These are phyloP conservation scores for Macquaria australasica DNA, from an alignment of 2,113 vertebrate species.

Conservation along the genomic window DNA sequence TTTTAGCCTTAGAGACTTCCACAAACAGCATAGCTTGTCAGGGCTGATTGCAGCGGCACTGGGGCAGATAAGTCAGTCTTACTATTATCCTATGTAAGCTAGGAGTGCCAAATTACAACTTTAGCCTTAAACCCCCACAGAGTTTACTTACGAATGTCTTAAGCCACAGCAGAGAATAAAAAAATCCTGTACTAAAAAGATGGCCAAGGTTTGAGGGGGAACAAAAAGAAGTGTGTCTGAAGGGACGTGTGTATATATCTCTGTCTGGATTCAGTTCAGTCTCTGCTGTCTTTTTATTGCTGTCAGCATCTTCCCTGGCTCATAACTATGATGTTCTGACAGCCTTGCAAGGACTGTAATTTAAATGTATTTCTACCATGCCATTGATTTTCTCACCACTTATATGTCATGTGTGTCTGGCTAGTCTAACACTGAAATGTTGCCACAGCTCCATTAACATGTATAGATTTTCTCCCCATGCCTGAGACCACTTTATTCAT, in stretches of 20 bases:
- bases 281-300: slow-evolving; percentile 65
- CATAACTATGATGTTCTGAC: slow-evolving; percentile 68
- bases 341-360: slow-evolving; percentile 70
- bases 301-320: slow-evolving; percentile 61
- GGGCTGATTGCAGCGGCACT: slow-evolving; percentile 73
- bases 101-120: slow-evolving; percentile 78
- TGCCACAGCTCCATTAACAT: slow-evolving; percentile 60
- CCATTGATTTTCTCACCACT: slow-evolving; percentile 58
- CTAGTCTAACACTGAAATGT: slow-evolving; percentile 36
- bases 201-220: neutral
- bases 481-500: slow-evolving; percentile 32
- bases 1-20: slow-evolving; percentile 61
- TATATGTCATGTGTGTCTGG: slow-evolving; percentile 37
- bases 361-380: slow-evolving; percentile 64
- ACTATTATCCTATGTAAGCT: slow-evolving; percentile 79
- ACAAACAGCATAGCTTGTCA: slow-evolving; percentile 70
- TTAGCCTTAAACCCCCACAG: slow-evolving; percentile 70
- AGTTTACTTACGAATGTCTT: slow-evolving; percentile 68
- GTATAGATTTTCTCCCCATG: slow-evolving; percentile 61
- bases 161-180: slow-evolving; percentile 62
- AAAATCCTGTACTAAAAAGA: slow-evolving; percentile 47
- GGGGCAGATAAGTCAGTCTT: slow-evolving; percentile 80
- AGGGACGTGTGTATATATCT: slow-evolving; percentile 31
- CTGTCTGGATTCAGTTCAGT: slow-evolving; percentile 32
- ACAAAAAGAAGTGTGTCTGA: neutral